Evolutionary conservation across 2,113 vertebrate genomes (phyloP), one percentile per base, ranked within the genome.

Genomic region (Anguilla japonica): DNA sequence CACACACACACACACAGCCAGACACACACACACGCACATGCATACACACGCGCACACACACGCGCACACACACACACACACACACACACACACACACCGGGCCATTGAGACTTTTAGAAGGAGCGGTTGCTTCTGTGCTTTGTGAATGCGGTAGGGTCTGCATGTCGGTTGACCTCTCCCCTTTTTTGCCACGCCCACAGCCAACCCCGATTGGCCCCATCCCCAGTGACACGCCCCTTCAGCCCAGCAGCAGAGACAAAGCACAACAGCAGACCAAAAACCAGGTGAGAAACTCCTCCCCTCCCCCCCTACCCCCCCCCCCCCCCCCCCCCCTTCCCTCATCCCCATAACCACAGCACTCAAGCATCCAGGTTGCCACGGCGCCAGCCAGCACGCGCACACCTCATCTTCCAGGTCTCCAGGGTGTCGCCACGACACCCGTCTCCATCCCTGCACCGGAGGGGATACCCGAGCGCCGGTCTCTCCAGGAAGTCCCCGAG

Each of bases 171-270:
- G 29, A 85, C 75, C 29, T 57, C 34, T 34, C 34, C 15, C 78
- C 84, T 83, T 67, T 83, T 5, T 63, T 84, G 13, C 53, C 57
- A 57, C 60, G 85, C 86, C 86, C 41, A 7, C 92, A 99, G 97
- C 98, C 98, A 82, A 99, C 98, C 60, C 98, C 98, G 1, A 98
- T 99, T 41, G 98, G 98, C 93, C 97, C 98, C 14, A 97, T 98
- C 91, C 97, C 98, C 90, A 95, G 95, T 15, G 98, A 99, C 89
- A 94, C 97, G 82, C 96, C 97, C 60, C 89, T 95, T 88, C 98
- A 96, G 93, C 94, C 97, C 83, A 97, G 95, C 88, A 96, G 93
- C 91, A 96, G 97, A 93, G 98, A 99, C 92, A 99, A 98, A 95
- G 95, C 95, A 95, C 97, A 96, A 95, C 96, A 96, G 89, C 97